These are phyloP conservation scores for Opisthocomus hoazin DNA, from an alignment of 2,113 vertebrate species.

Conservation along the genomic window DNA sequence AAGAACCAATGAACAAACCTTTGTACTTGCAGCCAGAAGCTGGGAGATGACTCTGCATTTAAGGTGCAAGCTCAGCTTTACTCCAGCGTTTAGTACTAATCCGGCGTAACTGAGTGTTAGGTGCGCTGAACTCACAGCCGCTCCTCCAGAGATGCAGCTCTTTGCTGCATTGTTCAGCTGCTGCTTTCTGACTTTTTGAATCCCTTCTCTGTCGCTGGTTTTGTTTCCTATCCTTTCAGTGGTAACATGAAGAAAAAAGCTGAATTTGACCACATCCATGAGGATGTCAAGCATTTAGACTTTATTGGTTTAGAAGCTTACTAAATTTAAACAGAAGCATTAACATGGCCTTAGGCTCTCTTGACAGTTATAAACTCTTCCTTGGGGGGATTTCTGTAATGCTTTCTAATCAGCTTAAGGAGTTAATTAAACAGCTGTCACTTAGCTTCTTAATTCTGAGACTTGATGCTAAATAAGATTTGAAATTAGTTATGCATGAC, in stretches of 20 bases:
- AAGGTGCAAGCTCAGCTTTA: not conserved
- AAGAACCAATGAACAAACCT: not conserved
- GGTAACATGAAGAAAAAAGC: not conserved
- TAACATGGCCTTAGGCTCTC: constrained; percentile 38
- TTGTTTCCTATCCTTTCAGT: not conserved
- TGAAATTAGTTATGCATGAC: constrained; percentile 61
- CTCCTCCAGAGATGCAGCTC: not conserved
- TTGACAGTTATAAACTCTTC: constrained; percentile 58
- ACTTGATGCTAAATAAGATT: constrained; percentile 70
- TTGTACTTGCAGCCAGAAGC: not conserved
- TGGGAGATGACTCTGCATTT: not conserved
- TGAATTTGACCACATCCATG: constrained; percentile 6
- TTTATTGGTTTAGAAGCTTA: constrained; percentile 41
- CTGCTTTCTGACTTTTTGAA: not conserved
- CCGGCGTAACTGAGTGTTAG: not conserved
- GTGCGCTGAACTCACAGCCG: rapidly evolving
- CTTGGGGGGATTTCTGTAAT: constrained; percentile 64
- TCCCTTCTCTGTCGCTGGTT: not conserved
- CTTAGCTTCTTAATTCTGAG: constrained; percentile 70
- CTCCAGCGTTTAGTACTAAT: not conserved
- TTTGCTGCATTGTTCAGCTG: not conserved
- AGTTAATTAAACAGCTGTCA: constrained; percentile 80
- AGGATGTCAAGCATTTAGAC: not conserved
- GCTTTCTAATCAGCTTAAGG: constrained; percentile 76
- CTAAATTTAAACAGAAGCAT: constrained; percentile 55